These are phyloP conservation scores for Polymixis flavicincta DNA, from an alignment of 2,888 invertebrate species.

Conservation along the genomic window DNA sequence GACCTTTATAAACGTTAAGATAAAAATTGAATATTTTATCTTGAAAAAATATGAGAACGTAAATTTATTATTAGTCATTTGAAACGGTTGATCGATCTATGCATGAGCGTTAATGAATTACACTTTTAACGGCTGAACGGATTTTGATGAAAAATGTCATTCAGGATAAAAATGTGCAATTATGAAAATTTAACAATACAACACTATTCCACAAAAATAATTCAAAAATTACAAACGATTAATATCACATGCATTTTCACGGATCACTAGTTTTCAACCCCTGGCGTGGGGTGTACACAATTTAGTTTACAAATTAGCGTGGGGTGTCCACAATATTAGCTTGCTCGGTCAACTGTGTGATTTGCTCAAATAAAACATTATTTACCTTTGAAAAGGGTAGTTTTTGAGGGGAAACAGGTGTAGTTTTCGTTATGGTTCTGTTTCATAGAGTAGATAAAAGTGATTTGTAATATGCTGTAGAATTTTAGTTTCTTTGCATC, in stretches of 20 bases:
- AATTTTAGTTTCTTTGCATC: too few species aligned
- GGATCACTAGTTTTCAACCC: constrained; percentile 55
- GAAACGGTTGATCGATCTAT: not conserved
- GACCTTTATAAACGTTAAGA: not conserved
- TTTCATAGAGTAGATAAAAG: not conserved
- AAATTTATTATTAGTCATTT: too few species aligned
- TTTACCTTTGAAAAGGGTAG: constrained; percentile 33
- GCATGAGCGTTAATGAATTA: not conserved
- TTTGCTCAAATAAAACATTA: constrained; percentile 56
- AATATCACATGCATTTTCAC: constrained; percentile 62
- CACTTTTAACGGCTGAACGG: not conserved
- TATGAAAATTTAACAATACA: not conserved
- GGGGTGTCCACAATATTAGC: constrained; percentile 49
- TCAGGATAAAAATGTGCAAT: too few species aligned
- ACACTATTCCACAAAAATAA: not conserved
- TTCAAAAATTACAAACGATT: constrained; percentile 22
- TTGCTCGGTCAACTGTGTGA: constrained; percentile 64
- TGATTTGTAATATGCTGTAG: not conserved
- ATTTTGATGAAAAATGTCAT: not conserved
- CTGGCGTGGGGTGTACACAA: constrained; percentile 42
- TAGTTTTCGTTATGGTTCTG: not conserved
- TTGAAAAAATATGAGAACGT: not conserved
- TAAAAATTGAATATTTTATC: not conserved
- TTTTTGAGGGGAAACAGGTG: constrained; percentile 41
- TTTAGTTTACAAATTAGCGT: constrained; percentile 64